These are phyloP conservation scores for Miichthys miiuy DNA, from an alignment of 2,797 vertebrate genomes.

Conservation along the genomic window DNA sequence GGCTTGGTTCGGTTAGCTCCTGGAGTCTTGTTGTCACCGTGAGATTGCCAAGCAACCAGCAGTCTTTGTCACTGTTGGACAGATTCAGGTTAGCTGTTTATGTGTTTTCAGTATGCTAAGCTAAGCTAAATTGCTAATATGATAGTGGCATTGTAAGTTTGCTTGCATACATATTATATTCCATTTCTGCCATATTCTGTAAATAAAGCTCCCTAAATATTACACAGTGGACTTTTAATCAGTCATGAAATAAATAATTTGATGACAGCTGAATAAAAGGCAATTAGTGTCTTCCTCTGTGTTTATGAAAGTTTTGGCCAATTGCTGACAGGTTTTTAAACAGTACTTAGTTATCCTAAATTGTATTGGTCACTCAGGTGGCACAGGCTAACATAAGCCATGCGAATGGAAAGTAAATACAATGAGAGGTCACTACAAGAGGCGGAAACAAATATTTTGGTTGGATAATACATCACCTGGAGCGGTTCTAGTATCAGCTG, in stretches of 20 bases:
- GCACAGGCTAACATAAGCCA: slow-evolving; percentile 26
- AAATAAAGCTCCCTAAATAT: too few relatives aligned
- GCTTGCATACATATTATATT: too few relatives aligned
- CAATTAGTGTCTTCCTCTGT: not conserved
- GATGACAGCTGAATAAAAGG: slow-evolving; percentile 8
- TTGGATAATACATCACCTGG: slow-evolving; percentile 36
- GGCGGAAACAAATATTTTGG: slow-evolving; percentile 41
- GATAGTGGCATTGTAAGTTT: not conserved
- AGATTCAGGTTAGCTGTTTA: not conserved
- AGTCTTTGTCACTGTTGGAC: not conserved
- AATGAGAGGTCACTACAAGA: slow-evolving; percentile 17
- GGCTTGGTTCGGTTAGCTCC: not conserved
- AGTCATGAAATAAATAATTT: not conserved
- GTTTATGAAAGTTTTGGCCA: slow-evolving; percentile 21
- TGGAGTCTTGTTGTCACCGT: not conserved
- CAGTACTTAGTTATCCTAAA: not conserved
- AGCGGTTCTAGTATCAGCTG: slow-evolving; percentile 25
- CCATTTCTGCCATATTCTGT: too few relatives aligned
- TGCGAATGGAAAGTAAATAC: slow-evolving; percentile 37
- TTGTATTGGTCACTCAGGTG: slow-evolving; percentile 16
- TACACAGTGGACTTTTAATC: not conserved
- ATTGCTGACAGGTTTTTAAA: slow-evolving; percentile 23
- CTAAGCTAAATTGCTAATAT: not conserved
- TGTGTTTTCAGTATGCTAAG: not conserved
- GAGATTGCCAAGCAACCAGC: too few relatives aligned